These are phyloP conservation scores for Microplitis deprimator DNA, from an alignment of 2,888 invertebrate species.

Conservation along the genomic window DNA sequence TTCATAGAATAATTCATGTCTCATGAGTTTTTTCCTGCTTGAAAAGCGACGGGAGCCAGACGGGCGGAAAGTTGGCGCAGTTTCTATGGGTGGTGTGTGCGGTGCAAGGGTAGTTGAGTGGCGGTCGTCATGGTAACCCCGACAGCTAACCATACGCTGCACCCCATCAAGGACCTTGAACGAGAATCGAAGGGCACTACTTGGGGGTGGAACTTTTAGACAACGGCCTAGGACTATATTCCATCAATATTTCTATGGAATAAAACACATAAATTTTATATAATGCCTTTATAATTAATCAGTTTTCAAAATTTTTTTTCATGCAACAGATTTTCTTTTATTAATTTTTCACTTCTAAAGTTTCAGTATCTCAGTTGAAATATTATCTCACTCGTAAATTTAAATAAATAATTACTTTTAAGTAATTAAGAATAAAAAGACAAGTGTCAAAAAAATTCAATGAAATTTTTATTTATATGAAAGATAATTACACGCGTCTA, in stretches of 20 bases:
- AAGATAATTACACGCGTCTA: slow-evolving; percentile 14
- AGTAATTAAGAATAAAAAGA: not conserved
- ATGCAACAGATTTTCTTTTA: not conserved
- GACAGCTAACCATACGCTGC: slow-evolving; percentile 65
- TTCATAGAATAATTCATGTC: slow-evolving; percentile 26
- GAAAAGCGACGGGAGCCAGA: slow-evolving; percentile 43
- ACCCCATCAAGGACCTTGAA: slow-evolving; percentile 70
- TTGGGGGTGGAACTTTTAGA: slow-evolving; percentile 9
- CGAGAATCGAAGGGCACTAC: slow-evolving; percentile 67
- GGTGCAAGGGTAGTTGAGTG: slow-evolving; percentile 70
- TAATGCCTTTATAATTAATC: slow-evolving; percentile 6
- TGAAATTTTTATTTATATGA: not conserved
- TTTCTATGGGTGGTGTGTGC: slow-evolving; percentile 58
- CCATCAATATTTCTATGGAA: not conserved
- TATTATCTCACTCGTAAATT: too few relatives aligned
- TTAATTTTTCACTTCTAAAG: too few relatives aligned
- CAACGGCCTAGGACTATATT: slow-evolving; percentile 32
- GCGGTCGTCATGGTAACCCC: slow-evolving; percentile 71
- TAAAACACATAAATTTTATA: not conserved
- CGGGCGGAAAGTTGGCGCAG: slow-evolving; percentile 64
- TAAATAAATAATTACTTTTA: too few relatives aligned
- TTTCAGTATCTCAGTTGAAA: too few relatives aligned
- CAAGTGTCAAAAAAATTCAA: not conserved
- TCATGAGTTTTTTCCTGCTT: slow-evolving; percentile 21
- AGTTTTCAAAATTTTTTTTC: not conserved